Conservation (phyloP, 2,888 invertebrate species). For the Cylindroiulus punctatus region DNA sequence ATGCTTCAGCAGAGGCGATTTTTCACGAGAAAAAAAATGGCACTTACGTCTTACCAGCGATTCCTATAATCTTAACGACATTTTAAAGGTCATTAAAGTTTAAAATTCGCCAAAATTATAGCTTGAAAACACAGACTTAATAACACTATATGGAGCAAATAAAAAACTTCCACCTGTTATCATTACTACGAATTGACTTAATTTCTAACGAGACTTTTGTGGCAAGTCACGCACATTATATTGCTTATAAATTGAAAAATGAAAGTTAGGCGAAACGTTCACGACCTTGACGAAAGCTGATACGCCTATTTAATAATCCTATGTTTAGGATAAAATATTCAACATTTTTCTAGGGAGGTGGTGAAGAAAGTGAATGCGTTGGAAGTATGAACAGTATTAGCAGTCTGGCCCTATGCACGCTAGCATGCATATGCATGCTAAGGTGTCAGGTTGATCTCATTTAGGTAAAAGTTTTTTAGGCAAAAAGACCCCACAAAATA, state of each 20-base stretch:
- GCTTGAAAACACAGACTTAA: background rate
- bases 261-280: background rate
- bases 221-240: background rate
- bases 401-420: background rate
- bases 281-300: slow-evolving; percentile 25
- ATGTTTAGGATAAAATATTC: background rate
- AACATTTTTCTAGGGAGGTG: background rate
- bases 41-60: background rate
- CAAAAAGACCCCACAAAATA: background rate
- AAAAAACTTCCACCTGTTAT: background rate
- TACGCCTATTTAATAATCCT: slow-evolving; percentile 28
- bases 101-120: background rate
- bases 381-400: slow-evolving; percentile 22
- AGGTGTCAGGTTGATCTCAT: slow-evolving; percentile 35
- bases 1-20: background rate
- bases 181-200: background rate
- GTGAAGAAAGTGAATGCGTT: background rate
- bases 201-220: background rate
- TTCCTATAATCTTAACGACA: background rate
- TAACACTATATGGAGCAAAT: background rate
- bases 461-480: background rate
- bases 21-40: background rate
- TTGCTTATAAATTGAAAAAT: background rate
- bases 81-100: background rate
- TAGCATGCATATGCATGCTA: background rate